Evolutionary conservation across 2,113 vertebrate genomes (phyloP), one percentile per base, ranked within the genome.

Genomic region (Erythrocercus mccallii): DNA sequence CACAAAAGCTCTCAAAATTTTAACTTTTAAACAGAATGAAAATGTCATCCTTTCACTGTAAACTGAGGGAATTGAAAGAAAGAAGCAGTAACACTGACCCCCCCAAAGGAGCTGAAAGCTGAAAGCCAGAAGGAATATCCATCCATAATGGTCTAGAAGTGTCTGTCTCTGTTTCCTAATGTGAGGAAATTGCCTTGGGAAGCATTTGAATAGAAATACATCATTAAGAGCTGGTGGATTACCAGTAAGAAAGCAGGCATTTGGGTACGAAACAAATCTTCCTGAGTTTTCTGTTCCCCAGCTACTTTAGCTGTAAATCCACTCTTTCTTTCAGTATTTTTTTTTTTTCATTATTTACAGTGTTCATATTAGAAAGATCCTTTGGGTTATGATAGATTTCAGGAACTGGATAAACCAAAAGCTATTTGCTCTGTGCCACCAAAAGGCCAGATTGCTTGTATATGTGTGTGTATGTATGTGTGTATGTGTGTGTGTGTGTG

Each of bases 161-260:
- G 47, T 71, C 78, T 94, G 25, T 61, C 44, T 71, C 78, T 94
- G 33, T 22, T 82, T 91, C 71, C 50, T 72, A 77, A 80, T 64
- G 90, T 6, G 53, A 90, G 66, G 62, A 96, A 85, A 95, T 90
- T 80, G 88, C 58, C 71, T 88, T 81, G 40, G 20, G 8, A 44
- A 69, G 85, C 66, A 92, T 95, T 82, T 95, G 79, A 88, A 88
- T 88, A 69, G 81, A 90, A 88, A 86, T 79, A 72, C 70, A 65
- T 61, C 30, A 79, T 85, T 85, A 57, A 83, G 81, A 47, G 20
- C 18, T 60, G 47, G 68, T 58, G 48, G 65, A 64, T 80, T 79
- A 51, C 47, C 74, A 28, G 76, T 60, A 74, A 86, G 35, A 71
- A 94, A 40, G 31, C 18, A 62, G 47, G 51, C 28, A 56, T 60